Base-by-base conservation (phyloP, 2,888 invertebrate species). In the Aspidiotus rigidus region DNA sequence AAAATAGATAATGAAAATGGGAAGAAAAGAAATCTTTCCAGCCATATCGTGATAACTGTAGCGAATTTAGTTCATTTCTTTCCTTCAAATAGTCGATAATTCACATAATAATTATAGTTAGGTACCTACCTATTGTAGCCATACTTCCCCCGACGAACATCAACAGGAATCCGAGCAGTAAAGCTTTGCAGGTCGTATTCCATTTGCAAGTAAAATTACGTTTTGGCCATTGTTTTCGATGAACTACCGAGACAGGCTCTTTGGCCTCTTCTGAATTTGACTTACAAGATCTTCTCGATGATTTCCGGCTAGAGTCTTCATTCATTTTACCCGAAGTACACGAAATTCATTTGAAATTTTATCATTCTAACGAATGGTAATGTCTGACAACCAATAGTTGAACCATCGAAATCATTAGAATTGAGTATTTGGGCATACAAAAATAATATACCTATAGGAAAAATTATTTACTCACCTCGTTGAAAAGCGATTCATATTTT, bases 141-240 rank as follows among this genome's bases (percentile, higher is more conserved):
- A 96, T 95, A 69, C 90, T 89, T 70, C 90, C 89, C 28, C 95
- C 95, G 59, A 93, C 82, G 73, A 90, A 81, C 86, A 96, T 90
- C 72, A 96, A 82, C 73, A 93, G 81, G 73, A 93, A 81, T 42
- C 95, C 95, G 71, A 94, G 83, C 72, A 91, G 88, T 16, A 95
- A 84, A 39, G 94, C 94, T 74, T 93, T 88, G 78, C 94, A 94
- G 42, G 94, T 94, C 3, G 56, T n/a, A 78, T 93, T 91, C 93
- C 94, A 95, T 73, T 95, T 82, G 78, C 93, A 94, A 16, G 55
- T 57, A 8, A 69, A 55, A 39, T 62, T 69, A 16, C 63, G 62
- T 69, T 62, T 62, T 55, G 15, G 49, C 62, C 69, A 62, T 62
- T 62, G 56, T 42, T 55, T 67, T n/a, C 39, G 41, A 2, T 54